Evolutionary conservation across 2,797 vertebrate species (phyloP).

Genomic region (Masticophis lateralis): DNA sequence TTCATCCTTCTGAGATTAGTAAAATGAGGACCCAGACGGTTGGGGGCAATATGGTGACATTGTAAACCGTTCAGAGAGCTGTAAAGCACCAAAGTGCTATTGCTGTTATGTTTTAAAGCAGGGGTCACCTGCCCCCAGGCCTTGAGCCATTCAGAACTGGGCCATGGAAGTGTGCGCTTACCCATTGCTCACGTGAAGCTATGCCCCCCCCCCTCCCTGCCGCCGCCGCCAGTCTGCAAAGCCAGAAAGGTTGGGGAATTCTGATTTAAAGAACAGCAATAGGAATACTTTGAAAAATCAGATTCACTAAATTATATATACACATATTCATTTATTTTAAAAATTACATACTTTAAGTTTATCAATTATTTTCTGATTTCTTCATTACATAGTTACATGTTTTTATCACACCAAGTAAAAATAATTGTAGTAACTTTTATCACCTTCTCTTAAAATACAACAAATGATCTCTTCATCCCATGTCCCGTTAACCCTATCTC

Average conservation of each 20-base stretch:
- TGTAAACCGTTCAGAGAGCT: neutral
- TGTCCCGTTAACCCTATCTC: neutral
- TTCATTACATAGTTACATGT: neutral
- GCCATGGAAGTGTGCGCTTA: too few species aligned
- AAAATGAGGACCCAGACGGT: neutral
- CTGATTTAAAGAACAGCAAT: neutral
- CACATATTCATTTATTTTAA: neutral
- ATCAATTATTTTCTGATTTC: neutral
- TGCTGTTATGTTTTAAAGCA: too few species aligned
- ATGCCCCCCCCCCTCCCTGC: too few species aligned
- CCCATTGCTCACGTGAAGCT: too few species aligned
- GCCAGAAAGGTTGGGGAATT: too few species aligned
- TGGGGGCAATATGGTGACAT: neutral
- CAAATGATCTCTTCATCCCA: neutral
- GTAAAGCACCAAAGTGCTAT: too few species aligned
- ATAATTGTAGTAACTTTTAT: neutral
- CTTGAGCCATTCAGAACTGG: too few species aligned
- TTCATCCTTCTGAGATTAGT: too few species aligned
- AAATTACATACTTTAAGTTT: neutral
- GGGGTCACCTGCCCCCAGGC: too few species aligned
- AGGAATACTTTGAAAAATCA: neutral
- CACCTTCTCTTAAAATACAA: neutral
- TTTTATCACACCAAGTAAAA: neutral
- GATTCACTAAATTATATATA: neutral
- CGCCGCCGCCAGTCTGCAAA: too few species aligned